Base-by-base conservation (phyloP, 2,797 vertebrate genomes). In the Tinamus major region DNA sequence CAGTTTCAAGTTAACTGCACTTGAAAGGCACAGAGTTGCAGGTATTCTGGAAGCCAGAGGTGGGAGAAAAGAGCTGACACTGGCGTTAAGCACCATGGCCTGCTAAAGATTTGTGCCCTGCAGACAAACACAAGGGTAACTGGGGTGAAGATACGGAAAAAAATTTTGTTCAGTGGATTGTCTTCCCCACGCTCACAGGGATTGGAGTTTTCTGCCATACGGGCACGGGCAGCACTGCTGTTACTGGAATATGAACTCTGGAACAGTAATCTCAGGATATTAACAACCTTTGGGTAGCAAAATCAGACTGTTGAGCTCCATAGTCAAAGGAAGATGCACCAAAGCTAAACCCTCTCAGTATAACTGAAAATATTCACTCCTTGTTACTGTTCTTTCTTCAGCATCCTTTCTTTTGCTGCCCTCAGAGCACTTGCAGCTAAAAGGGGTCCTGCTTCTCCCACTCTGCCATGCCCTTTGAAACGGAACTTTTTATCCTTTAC, bases 1-100 rank as follows among this genome's bases (percentile, higher is more conserved):
- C 48, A 49, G 48, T 26, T 48, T 26, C 48, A 26, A 49, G 85
- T 95, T 97, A 96, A 96, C 89, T 85, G 92, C 85, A 94, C 92
- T 91, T 90, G 59, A 92, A 96, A 95, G 75, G 70, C 80, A 44
- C 48, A 49, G 48, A 49, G 48, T 49, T 49, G 23, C 48, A 49
- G 23, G 48, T 24, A 26, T 23, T 26, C 48, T 80, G 81, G 89
- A 94, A 93, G 92, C 63, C 79, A 93, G 77, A 96, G 76, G 91
- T 13, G 79, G 94, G 81, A 82, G 83, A 76, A 95, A 94, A 87
- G 89, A 48, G 41, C 81, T 92, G 71, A 78, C 92, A 96, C 90
- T 92, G 56, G 87, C 62, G 59, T 14, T 71, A 33, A 91, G 64
- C 62, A 63, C 63, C 69, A 58, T 70, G 84, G 61, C 74, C 95